Evolutionary conservation across 1,140 invertebrate genomes (phyloP).

Genomic region (Calephelis virginiensis): DNA sequence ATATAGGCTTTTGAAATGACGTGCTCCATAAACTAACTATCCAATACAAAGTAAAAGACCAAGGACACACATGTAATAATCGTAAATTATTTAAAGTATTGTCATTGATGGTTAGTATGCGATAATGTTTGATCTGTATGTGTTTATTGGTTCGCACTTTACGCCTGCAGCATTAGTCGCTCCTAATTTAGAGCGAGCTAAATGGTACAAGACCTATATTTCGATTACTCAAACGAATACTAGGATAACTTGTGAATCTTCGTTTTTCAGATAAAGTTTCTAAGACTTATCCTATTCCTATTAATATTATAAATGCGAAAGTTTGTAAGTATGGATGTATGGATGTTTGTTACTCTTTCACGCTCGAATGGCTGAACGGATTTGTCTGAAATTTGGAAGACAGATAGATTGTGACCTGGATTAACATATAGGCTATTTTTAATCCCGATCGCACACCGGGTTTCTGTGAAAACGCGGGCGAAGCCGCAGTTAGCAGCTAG

Average conservation of each 20-base stretch:
- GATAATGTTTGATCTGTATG: conserved; percentile 35
- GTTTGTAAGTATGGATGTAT: too few relatives aligned
- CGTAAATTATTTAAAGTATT: conserved; percentile 57
- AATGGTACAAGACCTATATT: conserved; percentile 23
- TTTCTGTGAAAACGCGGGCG: too few relatives aligned
- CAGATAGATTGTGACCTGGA: too few relatives aligned
- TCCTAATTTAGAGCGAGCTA: conserved; percentile 11
- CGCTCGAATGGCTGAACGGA: too few relatives aligned
- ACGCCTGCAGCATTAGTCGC: conserved; percentile 21
- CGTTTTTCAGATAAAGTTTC: too few relatives aligned
- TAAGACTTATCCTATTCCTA: too few relatives aligned
- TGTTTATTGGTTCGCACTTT: conserved; percentile 19
- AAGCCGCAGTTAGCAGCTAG: too few relatives aligned
- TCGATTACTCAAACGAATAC: conserved; percentile 1
- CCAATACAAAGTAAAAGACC: conserved; percentile 44
- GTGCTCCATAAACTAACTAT: conserved; percentile 48
- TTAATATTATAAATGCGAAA: too few relatives aligned
- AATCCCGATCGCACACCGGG: too few relatives aligned
- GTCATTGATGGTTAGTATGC: conserved; percentile 43
- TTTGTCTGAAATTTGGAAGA: too few relatives aligned
- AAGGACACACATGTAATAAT: conserved; percentile 40
- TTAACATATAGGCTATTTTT: too few relatives aligned
- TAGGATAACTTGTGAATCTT: neutral
- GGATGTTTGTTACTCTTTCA: too few relatives aligned
- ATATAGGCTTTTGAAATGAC: conserved; percentile 18